Evolutionary conservation across 1,140 invertebrate genomes (phyloP).

Genomic region (Orius laevigatus): DNA sequence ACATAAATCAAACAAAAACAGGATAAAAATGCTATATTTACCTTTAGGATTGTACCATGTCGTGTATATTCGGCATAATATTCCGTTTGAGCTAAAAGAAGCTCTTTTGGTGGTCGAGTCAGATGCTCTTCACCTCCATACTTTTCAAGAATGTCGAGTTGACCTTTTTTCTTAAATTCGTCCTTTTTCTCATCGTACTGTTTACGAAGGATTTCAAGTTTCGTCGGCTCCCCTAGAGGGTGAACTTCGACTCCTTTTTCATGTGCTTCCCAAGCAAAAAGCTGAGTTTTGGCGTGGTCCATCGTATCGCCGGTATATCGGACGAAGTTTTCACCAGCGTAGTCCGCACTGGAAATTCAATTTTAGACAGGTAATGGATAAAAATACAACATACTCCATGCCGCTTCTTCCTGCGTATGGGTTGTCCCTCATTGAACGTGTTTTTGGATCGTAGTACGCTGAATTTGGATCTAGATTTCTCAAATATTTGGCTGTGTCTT

Average conservation of each 20-base stretch:
- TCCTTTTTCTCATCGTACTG: slow-evolving; percentile 80
- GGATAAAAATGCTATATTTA: slow-evolving; percentile 11
- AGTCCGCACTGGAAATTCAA: slow-evolving; percentile 47
- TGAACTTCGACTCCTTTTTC: slow-evolving; percentile 90
- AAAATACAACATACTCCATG: slow-evolving; percentile 41
- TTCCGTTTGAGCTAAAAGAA: slow-evolving; percentile 89
- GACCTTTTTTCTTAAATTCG: slow-evolving; percentile 31
- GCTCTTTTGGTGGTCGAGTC: slow-evolving; percentile 62
- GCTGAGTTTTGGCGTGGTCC: slow-evolving; percentile 74
- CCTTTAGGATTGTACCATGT: slow-evolving; percentile 65
- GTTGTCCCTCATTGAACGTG: slow-evolving; percentile 95
- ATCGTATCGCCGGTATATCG: slow-evolving; percentile 85
- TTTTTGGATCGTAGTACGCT: slow-evolving; percentile 98
- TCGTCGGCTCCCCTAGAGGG: slow-evolving; percentile 92
- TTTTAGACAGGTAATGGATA: slow-evolving; percentile 11
- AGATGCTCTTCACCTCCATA: slow-evolving; percentile 91
- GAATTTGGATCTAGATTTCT: slow-evolving; percentile 93
- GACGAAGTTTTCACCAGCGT: slow-evolving; percentile 91
- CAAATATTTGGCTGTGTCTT: slow-evolving; percentile 98
- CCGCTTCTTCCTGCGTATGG: slow-evolving; percentile 51
- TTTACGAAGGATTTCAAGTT: slow-evolving; percentile 77
- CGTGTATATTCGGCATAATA: slow-evolving; percentile 92
- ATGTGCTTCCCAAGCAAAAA: slow-evolving; percentile 97
- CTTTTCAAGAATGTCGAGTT: slow-evolving; percentile 57
- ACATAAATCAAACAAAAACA: slow-evolving; percentile 2